Conservation (phyloP, 2,888 invertebrate genomes). For the Ptychoptera albimana region DNA sequence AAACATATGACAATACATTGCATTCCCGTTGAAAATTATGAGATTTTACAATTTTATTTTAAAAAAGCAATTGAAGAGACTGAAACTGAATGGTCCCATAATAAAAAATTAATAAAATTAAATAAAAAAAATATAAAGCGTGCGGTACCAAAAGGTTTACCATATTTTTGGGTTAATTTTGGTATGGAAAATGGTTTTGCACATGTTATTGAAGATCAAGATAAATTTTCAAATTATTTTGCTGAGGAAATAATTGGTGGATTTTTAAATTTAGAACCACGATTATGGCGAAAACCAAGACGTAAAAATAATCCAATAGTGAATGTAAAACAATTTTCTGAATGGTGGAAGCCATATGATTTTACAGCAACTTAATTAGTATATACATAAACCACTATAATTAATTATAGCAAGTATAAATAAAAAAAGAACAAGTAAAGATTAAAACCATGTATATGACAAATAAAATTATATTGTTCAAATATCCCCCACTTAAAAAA, state of each 20-base stretch:
- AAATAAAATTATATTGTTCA: neutral
- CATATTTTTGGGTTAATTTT: conserved; percentile 91
- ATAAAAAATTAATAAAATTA: conserved; percentile 66
- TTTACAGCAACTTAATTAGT: conserved; percentile 26
- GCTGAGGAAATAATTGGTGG: conserved; percentile 94
- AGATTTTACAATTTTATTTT: conserved; percentile 88
- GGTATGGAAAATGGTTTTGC: conserved; percentile 85
- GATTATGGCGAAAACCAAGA: conserved; percentile 69
- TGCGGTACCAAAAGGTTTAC: conserved; percentile 80
- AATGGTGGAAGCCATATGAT: conserved; percentile 54
- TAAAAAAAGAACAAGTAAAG: no score
- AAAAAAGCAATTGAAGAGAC: conserved; percentile 95
- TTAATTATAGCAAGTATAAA: neutral
- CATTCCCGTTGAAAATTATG: conserved; percentile 71
- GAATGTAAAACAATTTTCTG: conserved; percentile 57
- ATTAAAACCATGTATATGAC: neutral
- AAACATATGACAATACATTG: conserved; percentile 84
- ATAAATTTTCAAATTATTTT: conserved; percentile 72
- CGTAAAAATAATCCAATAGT: conserved; percentile 34
- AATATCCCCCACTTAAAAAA: neutral
- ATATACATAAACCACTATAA: neutral
- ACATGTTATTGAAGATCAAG: conserved; percentile 91
- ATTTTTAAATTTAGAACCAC: conserved; percentile 77
- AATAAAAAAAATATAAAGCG: conserved; percentile 53
- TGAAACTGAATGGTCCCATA: conserved; percentile 88